Conservation (phyloP, 2,113 vertebrate genomes). For the Crotophaga sulcirostris region DNA sequence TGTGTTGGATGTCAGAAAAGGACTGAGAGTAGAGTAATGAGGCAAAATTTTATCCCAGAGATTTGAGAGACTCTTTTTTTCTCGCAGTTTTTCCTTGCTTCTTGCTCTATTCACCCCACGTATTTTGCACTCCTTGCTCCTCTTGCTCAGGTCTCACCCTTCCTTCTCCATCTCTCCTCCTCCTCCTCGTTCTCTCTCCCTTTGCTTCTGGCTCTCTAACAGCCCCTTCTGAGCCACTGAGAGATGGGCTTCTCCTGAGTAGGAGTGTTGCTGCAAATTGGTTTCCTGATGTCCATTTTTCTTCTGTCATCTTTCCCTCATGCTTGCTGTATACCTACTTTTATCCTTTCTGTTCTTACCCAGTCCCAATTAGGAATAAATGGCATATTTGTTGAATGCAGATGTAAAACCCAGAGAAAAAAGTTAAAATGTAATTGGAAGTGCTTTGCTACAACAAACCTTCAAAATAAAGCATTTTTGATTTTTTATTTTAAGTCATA, state of each 20-base stretch:
- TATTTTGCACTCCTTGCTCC: neutral
- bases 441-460: neutral
- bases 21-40: neutral
- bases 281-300: slow-evolving; percentile 44
- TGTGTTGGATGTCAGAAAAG: neutral
- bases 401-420: neutral
- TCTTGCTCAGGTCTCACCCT: neutral
- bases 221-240: neutral
- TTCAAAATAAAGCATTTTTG: neutral
- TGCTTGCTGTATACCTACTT: neutral
- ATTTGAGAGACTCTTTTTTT: neutral
- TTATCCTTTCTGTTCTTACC: neutral
- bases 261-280: slow-evolving; percentile 34
- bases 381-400: neutral
- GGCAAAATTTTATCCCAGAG: neutral
- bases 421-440: neutral
- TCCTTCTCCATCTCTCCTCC: neutral
- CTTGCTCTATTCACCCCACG: neutral
- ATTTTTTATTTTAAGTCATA: neutral
- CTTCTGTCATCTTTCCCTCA: neutral
- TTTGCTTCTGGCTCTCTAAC: neutral
- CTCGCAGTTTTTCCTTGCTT: neutral
- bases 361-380: neutral
- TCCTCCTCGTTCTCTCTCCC: fast-evolving
- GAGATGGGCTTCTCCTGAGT: neutral